Percentiles rank a stretch among this genome's conserved stretches.
phyloP scores from a whole-genome alignment of 2,888 invertebrate genomes.

The Lycocerus yunnanus region DNA sequence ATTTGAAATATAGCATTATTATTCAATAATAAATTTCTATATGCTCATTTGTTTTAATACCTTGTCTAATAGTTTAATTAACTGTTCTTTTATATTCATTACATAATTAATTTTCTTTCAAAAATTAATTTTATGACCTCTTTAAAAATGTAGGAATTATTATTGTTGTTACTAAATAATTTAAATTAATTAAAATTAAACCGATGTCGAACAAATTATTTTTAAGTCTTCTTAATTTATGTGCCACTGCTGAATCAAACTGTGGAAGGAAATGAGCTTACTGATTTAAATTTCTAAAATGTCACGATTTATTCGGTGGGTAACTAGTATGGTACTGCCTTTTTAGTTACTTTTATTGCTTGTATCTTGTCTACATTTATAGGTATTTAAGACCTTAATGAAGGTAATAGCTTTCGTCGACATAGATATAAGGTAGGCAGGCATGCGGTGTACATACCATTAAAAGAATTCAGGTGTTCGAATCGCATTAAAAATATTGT shows the following conservation, averaged over 20 bases:
- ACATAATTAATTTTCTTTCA: conserved; percentile 12
- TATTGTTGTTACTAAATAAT: neutral
- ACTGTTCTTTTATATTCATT: conserved; percentile 17
- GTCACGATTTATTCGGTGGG: neutral
- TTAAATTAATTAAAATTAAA: neutral
- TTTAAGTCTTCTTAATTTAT: neutral
- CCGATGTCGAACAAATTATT: neutral
- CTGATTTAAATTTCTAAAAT: neutral
- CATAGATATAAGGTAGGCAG: conserved; percentile 1
- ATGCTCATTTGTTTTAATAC: conserved; percentile 9
- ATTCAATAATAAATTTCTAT: conserved; percentile 11
- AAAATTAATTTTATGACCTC: neutral
- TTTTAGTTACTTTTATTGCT: conserved; percentile 14
- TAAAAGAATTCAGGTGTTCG: neutral
- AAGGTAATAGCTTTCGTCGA: conserved; percentile 12
- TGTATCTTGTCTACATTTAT: conserved; percentile 15
- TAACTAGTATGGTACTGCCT: neutral
- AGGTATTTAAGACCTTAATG: conserved; percentile 16
- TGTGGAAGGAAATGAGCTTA: neutral
- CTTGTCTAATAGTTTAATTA: conserved; percentile 26
- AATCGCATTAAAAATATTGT: neutral
- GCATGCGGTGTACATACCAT: neutral
- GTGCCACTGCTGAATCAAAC: neutral
- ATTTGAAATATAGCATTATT: conserved; percentile 9
- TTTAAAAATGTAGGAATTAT: neutral